Evolutionary conservation across 2,797 vertebrate genomes (phyloP).

Genomic region (Anniella stebbinsi): DNA sequence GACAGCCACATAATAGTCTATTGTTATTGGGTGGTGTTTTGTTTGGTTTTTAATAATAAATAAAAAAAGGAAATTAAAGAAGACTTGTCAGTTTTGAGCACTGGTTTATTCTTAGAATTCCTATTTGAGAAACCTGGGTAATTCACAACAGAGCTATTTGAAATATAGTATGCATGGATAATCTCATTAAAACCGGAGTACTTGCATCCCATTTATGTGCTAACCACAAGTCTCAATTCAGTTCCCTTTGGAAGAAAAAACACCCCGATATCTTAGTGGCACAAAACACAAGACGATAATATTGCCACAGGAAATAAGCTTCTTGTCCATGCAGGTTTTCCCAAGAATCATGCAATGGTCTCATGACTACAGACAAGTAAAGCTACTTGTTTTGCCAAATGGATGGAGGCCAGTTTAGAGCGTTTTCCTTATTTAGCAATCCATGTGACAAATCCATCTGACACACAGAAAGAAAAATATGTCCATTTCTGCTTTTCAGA

Average conservation of each 20-base stretch:
- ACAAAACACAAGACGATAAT: constrained; percentile 53
- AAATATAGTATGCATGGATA: neutral
- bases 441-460: constrained; percentile 19
- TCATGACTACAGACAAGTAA: constrained; percentile 41
- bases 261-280: neutral
- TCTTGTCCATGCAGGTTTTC: constrained; percentile 36
- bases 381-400: constrained; percentile 39
- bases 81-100: constrained; percentile 48
- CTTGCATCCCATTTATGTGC: neutral
- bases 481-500: constrained; percentile 3
- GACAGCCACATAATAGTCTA: constrained; percentile 91
- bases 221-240: constrained; percentile 15
- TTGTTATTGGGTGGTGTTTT: constrained; percentile 12
- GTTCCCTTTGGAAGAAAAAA: constrained; percentile 41
- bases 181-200: neutral
- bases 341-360: constrained; percentile 38
- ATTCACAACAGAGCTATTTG: neutral
- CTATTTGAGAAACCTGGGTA: neutral
- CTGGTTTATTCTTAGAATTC: constrained; percentile 51
- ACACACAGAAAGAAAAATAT: neutral
- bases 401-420: constrained; percentile 39
- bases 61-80: constrained; percentile 20
- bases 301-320: constrained; percentile 56
- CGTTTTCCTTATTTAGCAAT: constrained; percentile 49
- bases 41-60: neutral